Base-by-base conservation (phyloP, 2,888 invertebrate species). In the Saturnia japonica region DNA sequence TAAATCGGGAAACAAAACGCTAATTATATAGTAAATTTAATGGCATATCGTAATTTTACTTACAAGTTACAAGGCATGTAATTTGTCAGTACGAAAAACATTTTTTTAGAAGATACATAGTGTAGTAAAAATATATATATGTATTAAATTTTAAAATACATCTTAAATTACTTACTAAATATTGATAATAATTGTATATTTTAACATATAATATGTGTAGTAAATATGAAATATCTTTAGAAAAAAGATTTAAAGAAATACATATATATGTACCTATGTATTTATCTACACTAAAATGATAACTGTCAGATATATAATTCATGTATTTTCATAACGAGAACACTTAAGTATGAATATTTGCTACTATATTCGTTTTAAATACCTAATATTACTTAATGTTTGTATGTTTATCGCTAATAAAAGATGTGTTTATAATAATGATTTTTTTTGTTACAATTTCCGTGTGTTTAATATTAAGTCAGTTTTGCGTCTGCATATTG, bases 1-100 rank as follows among this genome's bases (percentile, higher is more conserved):
- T 78, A 87, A 87, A 88, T 89, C 82, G 93, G 93, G 93, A 93
- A 93, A 93, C 91, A 92, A 93, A 90, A 81, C 93, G 93, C 93
- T 93, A 91, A 85, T 88, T 91, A 88, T 91, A 91, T 82, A 76
- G 87, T 88, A 90, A 82, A 80, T 80, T 80, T 83, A 84, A 81
- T 90, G 90, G 85, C 88, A 88, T 89, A 89, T 90, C 87, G 82
- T 87, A 84, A 85, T 80, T 78, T 77, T 62, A 60, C 25, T 60
- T 54, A 22, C 47, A 47, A 9, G 14, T 60, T 3, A n/a, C n/a
- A n/a, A n/a, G n/a, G n/a, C n/a, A n/a, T n/a, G 14, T 60, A 25
- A 25, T 28, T 28, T 12, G 25, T 14, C 25, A 60, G 25, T 60
- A 14, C 4, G 28, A 60, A 60, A 9, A 16, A 28, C n/a, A n/a